Percentiles rank a stretch among this genome's conserved stretches.
Conservation (phyloP, 2,797 vertebrate genomes). For the Mormyrus hasselquistii region DNA sequence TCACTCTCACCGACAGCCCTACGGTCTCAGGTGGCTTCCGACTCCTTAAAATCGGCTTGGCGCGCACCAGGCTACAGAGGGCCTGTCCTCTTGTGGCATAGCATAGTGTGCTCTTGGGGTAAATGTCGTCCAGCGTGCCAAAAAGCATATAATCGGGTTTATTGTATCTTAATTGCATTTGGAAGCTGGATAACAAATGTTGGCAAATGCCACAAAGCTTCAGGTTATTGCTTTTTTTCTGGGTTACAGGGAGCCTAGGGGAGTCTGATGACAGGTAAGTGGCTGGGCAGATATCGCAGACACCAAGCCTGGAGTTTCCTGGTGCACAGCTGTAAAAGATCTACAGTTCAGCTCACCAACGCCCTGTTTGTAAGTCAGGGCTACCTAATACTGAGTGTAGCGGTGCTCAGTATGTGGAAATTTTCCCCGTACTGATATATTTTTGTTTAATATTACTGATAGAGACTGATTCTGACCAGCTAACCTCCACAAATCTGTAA, state of each 20-base stretch:
- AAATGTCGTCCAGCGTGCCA: neutral
- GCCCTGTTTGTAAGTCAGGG: neutral
- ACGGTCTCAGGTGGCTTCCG: neutral
- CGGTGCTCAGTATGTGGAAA: neutral
- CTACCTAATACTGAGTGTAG: neutral
- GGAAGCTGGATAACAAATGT: conserved; percentile 11
- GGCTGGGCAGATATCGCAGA: neutral
- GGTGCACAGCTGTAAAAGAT: neutral
- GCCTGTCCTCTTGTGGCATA: neutral
- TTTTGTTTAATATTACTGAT: neutral
- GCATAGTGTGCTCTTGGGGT: neutral
- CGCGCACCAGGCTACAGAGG: neutral
- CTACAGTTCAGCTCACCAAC: neutral
- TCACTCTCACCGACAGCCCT: neutral
- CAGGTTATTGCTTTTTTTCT: conserved; percentile 15
- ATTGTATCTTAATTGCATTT: conserved; percentile 22
- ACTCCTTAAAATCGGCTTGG: neutral
- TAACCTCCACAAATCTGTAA: neutral
- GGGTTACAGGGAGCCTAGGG: neutral
- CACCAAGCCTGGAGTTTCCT: neutral
- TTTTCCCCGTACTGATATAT: neutral
- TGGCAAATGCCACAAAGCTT: conserved; percentile 9
- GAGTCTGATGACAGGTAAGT: neutral
- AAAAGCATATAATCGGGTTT: conserved; percentile 15
- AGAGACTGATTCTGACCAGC: neutral